Conservation (phyloP, 2,113 vertebrate species). For the Lipotes vexillifer region DNA sequence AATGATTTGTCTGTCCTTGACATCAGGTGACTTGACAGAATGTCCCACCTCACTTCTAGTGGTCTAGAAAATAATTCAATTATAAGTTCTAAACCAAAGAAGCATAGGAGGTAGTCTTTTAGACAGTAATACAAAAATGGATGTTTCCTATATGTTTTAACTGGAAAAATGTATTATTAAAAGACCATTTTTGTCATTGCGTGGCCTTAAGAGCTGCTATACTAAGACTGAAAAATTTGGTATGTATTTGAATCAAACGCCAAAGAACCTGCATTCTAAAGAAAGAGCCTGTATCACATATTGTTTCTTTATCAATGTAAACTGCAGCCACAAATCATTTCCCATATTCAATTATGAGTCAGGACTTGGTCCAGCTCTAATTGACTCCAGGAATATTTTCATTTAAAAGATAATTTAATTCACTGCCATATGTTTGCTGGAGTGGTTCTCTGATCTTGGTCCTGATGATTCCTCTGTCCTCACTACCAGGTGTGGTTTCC, state of each 20-base stretch:
- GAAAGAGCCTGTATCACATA: background rate
- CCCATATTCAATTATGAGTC: constrained; percentile 67
- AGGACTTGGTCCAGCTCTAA: constrained; percentile 67
- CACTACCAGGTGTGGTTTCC: constrained; percentile 28
- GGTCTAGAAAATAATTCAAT: background rate
- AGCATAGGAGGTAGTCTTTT: background rate
- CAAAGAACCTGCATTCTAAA: constrained; percentile 21
- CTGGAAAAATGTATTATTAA: background rate
- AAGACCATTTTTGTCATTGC: background rate
- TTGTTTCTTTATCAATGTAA: constrained; percentile 25
- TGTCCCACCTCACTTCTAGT: background rate
- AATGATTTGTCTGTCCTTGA: background rate
- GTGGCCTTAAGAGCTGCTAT: background rate
- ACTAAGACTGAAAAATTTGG: background rate
- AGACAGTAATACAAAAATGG: background rate
- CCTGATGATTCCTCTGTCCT: background rate
- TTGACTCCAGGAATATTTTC: constrained; percentile 70
- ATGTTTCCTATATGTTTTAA: background rate
- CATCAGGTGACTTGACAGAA: background rate
- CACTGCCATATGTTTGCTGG: constrained; percentile 43
- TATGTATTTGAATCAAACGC: constrained; percentile 18
- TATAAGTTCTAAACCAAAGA: background rate
- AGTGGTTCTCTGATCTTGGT: constrained; percentile 46
- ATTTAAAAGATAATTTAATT: constrained; percentile 66
- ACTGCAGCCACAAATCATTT: constrained; percentile 47